Base-by-base conservation (phyloP, 2,888 invertebrate genomes). In the Drosophila anomalata region DNA sequence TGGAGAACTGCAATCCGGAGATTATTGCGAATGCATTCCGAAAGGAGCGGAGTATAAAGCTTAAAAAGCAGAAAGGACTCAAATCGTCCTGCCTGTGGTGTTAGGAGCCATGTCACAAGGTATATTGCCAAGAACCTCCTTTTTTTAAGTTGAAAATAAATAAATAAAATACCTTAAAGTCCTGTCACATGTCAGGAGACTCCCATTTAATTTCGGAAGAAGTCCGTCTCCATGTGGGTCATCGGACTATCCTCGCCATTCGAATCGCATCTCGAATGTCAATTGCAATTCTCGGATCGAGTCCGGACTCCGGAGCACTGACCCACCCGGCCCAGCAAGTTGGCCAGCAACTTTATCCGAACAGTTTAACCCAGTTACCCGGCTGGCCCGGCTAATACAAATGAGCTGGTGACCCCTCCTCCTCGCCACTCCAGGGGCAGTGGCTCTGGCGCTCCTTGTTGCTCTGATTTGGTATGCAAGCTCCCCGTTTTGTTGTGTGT, bases 331-430 rank as follows among this genome's bases (percentile, higher is more conserved):
- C n/a, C 61, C 14, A 33, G 11, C 31, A 20, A 29, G 29, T n/a
- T 36, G 36, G 57, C 29, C 67, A 69, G 59, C 52, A 36, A 20
- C 50, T 70, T 70, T 44, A 71, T 70, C 69, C 62, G 41, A 48
- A 41, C 55, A 75, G 70, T 66, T 87, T 82, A 85, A 77, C 82
- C 82, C 75, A 82, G 86, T 82, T 80, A 62, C 68, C n/a, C 36
- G 7, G n/a, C 36, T 59, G 42, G 53, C 67, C 36, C 57, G 42
- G 53, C 67, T 58, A 75, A 79, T 74, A 60, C 68, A 66, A 85
- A 67, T 66, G 70, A 76, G 72, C 65, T 58, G 62, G 51, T 24
- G 22, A 24, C 55, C 33, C 59, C 60, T 33, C 3, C 22, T 22
- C 3, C 22, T 2, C 31, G 17, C 14, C 36, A 36, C 33, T 47